Base-by-base conservation (phyloP, 2,113 vertebrate genomes). In the Semicossyphus pulcher region DNA sequence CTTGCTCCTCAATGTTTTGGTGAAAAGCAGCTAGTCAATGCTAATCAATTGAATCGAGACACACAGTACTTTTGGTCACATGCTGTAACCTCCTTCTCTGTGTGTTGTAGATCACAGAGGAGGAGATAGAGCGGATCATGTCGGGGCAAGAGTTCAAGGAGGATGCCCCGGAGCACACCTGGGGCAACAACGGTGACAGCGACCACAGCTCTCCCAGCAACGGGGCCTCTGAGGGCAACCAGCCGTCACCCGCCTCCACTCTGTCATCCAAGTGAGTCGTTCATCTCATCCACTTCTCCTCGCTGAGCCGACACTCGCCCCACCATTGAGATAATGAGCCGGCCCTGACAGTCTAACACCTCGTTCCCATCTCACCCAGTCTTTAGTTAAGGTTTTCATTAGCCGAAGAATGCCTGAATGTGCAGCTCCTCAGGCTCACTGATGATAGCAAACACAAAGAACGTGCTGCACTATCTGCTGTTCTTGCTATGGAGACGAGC, bases 51-150 rank as follows among this genome's bases (percentile, higher is more conserved):
- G 34, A 84, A 67, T 56, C 10, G 44, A 79, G 48, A 53, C 67
- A n/a, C 31, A 52, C 36, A 15, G 16, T 15, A 63, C 41, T 56
- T 64, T 52, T 57, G 10, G 42, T 80, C 76, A 42, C 21, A 32
- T n/a, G 37, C 64, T 73, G 28, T 44, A 25, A 67, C 28, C 57
- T 14, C 11, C 25, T 3, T 59, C 29, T 45, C 20, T 18, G n/a
- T 72, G 41, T 48, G 36, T 65, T 61, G 57, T 26, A 99, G 97
- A 99, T 99, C 89, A 97, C 98, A 0, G 98, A 98, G 80, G 97
- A 99, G 83, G 98, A 99, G 92, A 99, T 99, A 1, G 98, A 99
- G 85, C 93, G 97, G 67, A 99, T 99, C 88, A 99, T 99, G 98
- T 97, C 98, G 31, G 98, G 98, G 47, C 97, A 99, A 92, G 98